Percentiles rank a stretch among this genome's conserved stretches.
These are phyloP conservation scores for Vireo altiloquus DNA, from an alignment of 2,113 vertebrate species.

Conservation along the genomic window DNA sequence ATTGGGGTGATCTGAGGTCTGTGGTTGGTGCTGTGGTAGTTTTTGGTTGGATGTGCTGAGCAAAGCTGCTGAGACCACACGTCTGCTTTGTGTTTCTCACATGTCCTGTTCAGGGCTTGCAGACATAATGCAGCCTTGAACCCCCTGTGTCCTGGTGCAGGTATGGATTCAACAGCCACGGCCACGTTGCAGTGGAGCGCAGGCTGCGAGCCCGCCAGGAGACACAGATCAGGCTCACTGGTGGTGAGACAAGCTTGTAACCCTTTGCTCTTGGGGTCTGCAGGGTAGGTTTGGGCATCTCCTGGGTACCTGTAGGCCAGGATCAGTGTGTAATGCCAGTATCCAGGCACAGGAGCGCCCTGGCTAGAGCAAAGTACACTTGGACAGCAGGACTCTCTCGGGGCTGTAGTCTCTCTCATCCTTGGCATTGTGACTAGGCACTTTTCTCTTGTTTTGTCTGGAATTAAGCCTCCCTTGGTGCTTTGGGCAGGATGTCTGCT, in stretches of 20 bases:
- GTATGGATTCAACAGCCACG: constrained; percentile 96
- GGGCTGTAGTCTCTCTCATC: neutral
- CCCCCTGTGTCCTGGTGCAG: constrained; percentile 48
- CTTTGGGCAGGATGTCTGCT: neutral
- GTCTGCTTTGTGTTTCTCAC: rapidly evolving
- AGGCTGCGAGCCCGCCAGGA: constrained; percentile 79
- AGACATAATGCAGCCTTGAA: neutral
- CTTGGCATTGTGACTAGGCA: neutral
- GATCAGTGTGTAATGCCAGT: neutral
- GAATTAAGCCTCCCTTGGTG: neutral
- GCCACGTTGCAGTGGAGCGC: constrained; percentile 73
- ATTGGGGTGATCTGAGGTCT: rapidly evolving
- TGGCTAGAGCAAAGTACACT: rapidly evolving
- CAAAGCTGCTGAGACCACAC: rapidly evolving
- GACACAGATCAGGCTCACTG: constrained; percentile 74
- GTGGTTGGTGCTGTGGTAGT: too few relatives aligned
- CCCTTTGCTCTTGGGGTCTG: neutral
- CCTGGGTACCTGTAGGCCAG: neutral
- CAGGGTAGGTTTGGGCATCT: neutral
- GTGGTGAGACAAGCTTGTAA: constrained; percentile 69
- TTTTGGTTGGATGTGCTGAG: neutral
- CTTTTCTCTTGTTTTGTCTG: neutral
- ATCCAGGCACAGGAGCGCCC: neutral
- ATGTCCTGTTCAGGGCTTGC: too few relatives aligned
- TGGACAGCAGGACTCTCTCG: neutral